Percentiles rank a stretch among this genome's conserved stretches.
phyloP scores from a whole-genome alignment of 2,113 vertebrate genomes.

The Petaurus breviceps region DNA sequence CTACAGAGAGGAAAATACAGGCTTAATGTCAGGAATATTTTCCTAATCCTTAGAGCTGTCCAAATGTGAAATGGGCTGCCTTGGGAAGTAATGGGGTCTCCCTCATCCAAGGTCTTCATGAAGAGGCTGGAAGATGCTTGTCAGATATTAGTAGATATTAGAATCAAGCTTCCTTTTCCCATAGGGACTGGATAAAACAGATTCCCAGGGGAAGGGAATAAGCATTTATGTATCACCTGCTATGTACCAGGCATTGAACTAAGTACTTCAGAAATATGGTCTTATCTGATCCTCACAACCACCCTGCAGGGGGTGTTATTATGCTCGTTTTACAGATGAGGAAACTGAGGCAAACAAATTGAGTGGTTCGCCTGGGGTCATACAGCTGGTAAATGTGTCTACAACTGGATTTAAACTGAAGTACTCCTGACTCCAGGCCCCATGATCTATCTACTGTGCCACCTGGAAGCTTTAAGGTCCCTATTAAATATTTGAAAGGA shows the following conservation, averaged over 20 bases:
- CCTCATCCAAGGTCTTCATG: not conserved
- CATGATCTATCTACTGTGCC: not conserved
- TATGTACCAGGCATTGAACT: not conserved
- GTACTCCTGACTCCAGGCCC: not conserved
- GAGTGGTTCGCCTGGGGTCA: not conserved
- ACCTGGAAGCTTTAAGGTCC: not conserved
- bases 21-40: not conserved
- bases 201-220: not conserved
- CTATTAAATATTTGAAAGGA: not conserved
- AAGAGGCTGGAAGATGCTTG: not conserved
- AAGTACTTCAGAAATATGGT: not conserved
- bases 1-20: not conserved
- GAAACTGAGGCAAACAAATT: constrained; percentile 20
- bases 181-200: not conserved
- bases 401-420: not conserved
- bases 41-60: not conserved
- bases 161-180: not conserved
- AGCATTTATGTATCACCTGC: not conserved
- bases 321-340: not conserved
- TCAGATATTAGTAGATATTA: not conserved
- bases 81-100: not conserved
- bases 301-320: not conserved
- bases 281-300: constrained; percentile 14
- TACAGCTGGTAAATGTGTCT: not conserved
- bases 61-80: not conserved